phyloP scores from a whole-genome alignment of 1,140 invertebrate genomes.

The Apocrypta bakeri region DNA sequence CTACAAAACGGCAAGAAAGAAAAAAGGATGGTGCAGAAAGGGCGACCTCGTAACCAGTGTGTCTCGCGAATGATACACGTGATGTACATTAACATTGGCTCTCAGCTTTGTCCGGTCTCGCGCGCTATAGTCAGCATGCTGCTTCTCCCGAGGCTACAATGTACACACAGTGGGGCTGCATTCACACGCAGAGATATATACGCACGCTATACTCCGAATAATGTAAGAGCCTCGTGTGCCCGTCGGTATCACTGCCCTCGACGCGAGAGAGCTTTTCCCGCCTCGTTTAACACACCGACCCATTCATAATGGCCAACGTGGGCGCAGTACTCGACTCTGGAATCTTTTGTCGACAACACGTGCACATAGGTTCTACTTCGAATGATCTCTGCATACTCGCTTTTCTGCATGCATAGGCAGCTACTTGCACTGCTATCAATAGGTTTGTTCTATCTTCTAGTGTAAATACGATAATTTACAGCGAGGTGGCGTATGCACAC shows the following conservation, averaged over 20 bases:
- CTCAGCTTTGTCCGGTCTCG: neutral
- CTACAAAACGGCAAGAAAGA: too few species aligned
- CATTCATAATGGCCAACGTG: slow-evolving; percentile 23
- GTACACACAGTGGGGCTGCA: neutral
- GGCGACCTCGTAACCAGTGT: slow-evolving; percentile 23
- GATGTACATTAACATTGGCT: slow-evolving; percentile 41
- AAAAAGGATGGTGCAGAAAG: slow-evolving; percentile 14
- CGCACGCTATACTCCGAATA: slow-evolving; percentile 6
- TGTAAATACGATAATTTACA: too few species aligned
- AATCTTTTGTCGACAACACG: slow-evolving; percentile 25
- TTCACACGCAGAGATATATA: neutral
- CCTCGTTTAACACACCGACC: slow-evolving; percentile 21
- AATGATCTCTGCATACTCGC: too few species aligned
- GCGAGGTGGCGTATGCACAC: too few species aligned
- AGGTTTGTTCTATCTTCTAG: too few species aligned
- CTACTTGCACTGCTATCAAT: neutral
- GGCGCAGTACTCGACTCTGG: neutral
- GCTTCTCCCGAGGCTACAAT: slow-evolving; percentile 4
- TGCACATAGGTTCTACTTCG: neutral
- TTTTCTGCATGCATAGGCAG: neutral
- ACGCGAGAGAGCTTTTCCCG: slow-evolving; percentile 34
- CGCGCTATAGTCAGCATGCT: slow-evolving; percentile 2
- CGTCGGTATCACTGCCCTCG: neutral
- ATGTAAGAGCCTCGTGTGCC: slow-evolving; percentile 31
- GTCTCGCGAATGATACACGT: slow-evolving; percentile 34